Conservation (phyloP, 2,113 vertebrate genomes). For the Brachypteracias leptosomus region DNA sequence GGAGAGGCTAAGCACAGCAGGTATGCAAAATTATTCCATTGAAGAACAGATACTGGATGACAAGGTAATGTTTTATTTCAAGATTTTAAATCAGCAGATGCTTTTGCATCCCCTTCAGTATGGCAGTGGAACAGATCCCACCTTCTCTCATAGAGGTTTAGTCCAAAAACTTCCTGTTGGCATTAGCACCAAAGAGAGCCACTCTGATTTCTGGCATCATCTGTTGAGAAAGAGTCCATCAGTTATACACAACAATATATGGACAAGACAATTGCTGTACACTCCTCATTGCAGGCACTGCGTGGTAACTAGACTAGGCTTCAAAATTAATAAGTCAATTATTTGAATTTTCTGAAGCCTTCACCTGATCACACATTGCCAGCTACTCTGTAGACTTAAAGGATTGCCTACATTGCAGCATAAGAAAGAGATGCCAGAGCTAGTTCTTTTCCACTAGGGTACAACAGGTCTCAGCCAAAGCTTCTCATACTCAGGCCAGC, state of each 20-base stretch:
- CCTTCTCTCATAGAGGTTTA: constrained; percentile 66
- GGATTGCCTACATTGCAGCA: neutral
- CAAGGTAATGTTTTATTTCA: constrained; percentile 42
- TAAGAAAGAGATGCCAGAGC: neutral
- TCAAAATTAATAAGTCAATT: neutral
- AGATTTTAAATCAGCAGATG: constrained; percentile 53
- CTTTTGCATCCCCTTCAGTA: constrained; percentile 55
- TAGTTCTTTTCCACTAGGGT: neutral
- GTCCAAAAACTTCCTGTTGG: constrained; percentile 92
- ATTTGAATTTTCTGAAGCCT: neutral
- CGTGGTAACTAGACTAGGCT: neutral
- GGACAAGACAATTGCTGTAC: neutral
- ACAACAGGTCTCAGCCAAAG: neutral
- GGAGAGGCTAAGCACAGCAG: constrained; percentile 50
- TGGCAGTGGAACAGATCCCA: constrained; percentile 44
- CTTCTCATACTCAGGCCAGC: neutral
- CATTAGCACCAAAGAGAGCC: constrained; percentile 89
- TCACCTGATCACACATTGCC: neutral
- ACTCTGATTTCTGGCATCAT: constrained; percentile 97
- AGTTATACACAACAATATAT: neutral
- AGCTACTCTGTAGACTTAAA: neutral
- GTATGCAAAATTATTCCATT: constrained; percentile 49
- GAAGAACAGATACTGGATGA: constrained; percentile 50
- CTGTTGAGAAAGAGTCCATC: constrained; percentile 69
- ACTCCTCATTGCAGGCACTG: neutral